Conservation (phyloP, 2,113 vertebrate species). For the Podarcis raffonei region DNA sequence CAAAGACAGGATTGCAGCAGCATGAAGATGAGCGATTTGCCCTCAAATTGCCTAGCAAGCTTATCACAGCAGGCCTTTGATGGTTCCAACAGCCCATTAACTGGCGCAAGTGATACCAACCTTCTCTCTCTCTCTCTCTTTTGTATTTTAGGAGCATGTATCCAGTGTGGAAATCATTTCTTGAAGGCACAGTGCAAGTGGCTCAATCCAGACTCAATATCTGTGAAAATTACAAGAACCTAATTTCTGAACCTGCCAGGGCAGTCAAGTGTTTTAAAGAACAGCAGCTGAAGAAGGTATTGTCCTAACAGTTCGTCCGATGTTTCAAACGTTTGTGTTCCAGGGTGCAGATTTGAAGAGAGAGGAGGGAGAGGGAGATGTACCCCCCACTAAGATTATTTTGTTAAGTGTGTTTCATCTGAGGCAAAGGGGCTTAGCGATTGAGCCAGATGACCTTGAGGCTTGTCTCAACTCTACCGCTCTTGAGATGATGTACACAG, state of each 20-base stretch:
- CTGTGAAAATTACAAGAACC: conserved; percentile 95
- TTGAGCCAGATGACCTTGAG: neutral
- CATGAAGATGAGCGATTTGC: too few relatives aligned
- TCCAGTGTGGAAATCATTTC: conserved; percentile 93
- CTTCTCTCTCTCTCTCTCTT: conserved; percentile 11
- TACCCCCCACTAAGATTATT: neutral
- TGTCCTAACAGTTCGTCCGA: neutral
- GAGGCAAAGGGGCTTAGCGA: neutral
- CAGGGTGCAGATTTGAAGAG: neutral
- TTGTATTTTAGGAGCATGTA: conserved; percentile 88
- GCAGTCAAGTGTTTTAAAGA: conserved; percentile 95
- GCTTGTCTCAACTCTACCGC: neutral
- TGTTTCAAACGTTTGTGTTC: neutral
- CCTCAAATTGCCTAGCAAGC: too few relatives aligned
- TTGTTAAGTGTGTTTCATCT: neutral
- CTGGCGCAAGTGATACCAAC: too few relatives aligned
- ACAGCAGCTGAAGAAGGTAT: conserved; percentile 95
- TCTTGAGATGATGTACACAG: neutral
- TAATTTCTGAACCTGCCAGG: conserved; percentile 94
- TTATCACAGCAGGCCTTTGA: too few relatives aligned
- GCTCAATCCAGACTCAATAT: conserved; percentile 95
- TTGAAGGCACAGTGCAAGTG: conserved; percentile 94
- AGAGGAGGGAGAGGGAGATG: neutral
- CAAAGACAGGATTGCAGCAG: too few relatives aligned
- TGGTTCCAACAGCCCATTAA: too few relatives aligned